phyloP scores from a whole-genome alignment of 2,888 invertebrate genomes.

The Rhogogaster chlorosoma region DNA sequence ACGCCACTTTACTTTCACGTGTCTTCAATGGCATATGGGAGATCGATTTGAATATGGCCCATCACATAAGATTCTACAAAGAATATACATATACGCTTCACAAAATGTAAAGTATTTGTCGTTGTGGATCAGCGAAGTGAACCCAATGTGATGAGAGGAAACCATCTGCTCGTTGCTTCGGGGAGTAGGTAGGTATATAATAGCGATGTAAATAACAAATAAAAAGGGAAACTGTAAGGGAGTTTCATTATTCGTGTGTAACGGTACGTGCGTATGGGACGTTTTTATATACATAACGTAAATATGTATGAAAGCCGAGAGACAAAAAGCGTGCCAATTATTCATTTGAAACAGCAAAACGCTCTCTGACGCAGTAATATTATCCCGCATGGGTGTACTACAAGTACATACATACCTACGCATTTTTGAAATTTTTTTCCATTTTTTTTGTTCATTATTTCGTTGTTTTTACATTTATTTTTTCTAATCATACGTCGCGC shows the following conservation, averaged over 20 bases:
- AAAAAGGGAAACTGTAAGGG: neutral
- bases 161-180: slow-evolving; percentile 22
- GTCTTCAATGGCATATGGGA: neutral
- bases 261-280: slow-evolving; percentile 6
- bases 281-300: neutral
- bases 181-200: neutral
- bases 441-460: neutral
- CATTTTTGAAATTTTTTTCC: neutral
- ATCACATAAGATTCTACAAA: neutral
- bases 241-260: neutral
- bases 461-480: neutral
- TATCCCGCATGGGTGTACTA: neutral
- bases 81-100: slow-evolving; percentile 16
- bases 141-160: slow-evolving; percentile 4
- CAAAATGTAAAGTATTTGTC: neutral
- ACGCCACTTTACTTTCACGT: neutral
- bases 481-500: neutral
- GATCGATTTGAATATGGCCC: neutral
- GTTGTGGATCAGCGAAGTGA: slow-evolving; percentile 17
- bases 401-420: neutral
- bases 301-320: neutral
- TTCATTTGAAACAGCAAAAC: slow-evolving; percentile 37
- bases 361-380: slow-evolving; percentile 1
- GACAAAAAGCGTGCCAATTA: slow-evolving; percentile 24
- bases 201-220: neutral